These are phyloP conservation scores for Penaeus japonicus DNA, from an alignment of 1,140 invertebrate genomes.

Conservation along the genomic window DNA sequence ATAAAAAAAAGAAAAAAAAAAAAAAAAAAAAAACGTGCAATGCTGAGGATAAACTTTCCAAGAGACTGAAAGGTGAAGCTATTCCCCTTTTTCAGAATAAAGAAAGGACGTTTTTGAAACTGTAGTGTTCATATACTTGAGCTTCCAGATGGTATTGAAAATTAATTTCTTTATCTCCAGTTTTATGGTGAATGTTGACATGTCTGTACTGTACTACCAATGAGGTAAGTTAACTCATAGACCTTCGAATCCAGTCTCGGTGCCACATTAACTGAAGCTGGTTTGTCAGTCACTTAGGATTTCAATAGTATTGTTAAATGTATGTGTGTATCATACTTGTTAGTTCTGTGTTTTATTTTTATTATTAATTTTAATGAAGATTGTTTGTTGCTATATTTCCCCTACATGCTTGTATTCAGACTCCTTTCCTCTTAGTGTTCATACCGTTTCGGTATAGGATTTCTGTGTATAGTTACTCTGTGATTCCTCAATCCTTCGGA, in stretches of 20 bases:
- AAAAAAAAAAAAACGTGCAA: neutral
- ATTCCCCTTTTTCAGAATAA: slow-evolving; percentile 44
- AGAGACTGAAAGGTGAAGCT: slow-evolving; percentile 13
- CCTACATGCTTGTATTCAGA: neutral
- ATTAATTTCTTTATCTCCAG: slow-evolving; percentile 31
- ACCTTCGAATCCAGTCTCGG: slow-evolving; percentile 45
- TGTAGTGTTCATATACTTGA: slow-evolving; percentile 41
- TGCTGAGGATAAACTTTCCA: neutral
- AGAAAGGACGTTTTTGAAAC: neutral
- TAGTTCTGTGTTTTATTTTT: slow-evolving; percentile 36
- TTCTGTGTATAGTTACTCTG: slow-evolving; percentile 39
- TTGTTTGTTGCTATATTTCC: slow-evolving; percentile 43
- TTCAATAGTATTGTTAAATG: slow-evolving; percentile 30
- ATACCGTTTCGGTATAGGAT: neutral
- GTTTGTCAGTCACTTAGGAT: slow-evolving; percentile 47
- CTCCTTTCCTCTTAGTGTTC: neutral
- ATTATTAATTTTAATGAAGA: slow-evolving; percentile 34
- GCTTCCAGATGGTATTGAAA: slow-evolving; percentile 55
- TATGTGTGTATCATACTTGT: slow-evolving; percentile 35
- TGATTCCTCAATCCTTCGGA: slow-evolving; percentile 44
- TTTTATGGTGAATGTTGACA: slow-evolving; percentile 35
- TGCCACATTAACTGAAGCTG: slow-evolving; percentile 52
- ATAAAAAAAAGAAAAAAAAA: neutral
- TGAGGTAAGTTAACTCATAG: slow-evolving; percentile 33
- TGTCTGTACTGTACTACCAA: slow-evolving; percentile 16